These are phyloP conservation scores for Coendou prehensilis DNA, from an alignment of 2,797 vertebrate species.

Conservation along the genomic window DNA sequence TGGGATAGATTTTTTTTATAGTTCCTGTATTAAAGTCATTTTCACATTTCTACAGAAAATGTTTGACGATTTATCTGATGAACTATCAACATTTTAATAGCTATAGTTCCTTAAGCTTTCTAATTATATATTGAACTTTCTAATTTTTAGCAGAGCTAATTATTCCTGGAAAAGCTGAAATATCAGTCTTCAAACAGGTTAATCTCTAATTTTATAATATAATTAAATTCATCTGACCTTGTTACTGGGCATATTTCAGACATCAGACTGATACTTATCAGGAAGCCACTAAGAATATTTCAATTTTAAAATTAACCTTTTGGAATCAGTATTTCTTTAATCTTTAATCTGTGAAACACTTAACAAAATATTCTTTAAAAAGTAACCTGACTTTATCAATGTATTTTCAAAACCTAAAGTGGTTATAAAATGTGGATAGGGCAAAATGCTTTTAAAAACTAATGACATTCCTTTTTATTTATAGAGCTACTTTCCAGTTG, in stretches of 20 bases:
- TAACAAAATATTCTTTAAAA: slow-evolving; percentile 59
- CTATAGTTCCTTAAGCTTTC: slow-evolving; percentile 61
- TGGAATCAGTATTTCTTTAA: slow-evolving; percentile 41
- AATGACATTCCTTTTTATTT: slow-evolving; percentile 68
- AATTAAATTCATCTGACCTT: slow-evolving; percentile 76
- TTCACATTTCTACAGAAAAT: slow-evolving; percentile 48
- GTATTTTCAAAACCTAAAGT: slow-evolving; percentile 49
- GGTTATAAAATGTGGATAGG: slow-evolving; percentile 35
- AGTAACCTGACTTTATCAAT: slow-evolving; percentile 52
- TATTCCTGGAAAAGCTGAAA: slow-evolving; percentile 58
- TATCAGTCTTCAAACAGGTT: slow-evolving; percentile 38
- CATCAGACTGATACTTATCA: slow-evolving; percentile 70
- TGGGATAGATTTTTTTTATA: slow-evolving; percentile 21
- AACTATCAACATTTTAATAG: slow-evolving; percentile 67
- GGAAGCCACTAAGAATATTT: slow-evolving; percentile 61
- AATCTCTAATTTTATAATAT: slow-evolving; percentile 51
- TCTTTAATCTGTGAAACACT: neutral
- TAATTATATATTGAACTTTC: slow-evolving; percentile 65
- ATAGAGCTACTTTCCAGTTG: slow-evolving; percentile 98
- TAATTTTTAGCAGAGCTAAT: slow-evolving; percentile 53
- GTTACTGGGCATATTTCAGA: slow-evolving; percentile 67
- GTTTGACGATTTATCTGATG: slow-evolving; percentile 57
- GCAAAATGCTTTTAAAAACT: slow-evolving; percentile 51
- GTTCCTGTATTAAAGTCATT: slow-evolving; percentile 50
- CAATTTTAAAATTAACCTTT: slow-evolving; percentile 73